Evolutionary conservation across 2,797 vertebrate genomes (phyloP).

Genomic region (Gouania willdenowi): DNA sequence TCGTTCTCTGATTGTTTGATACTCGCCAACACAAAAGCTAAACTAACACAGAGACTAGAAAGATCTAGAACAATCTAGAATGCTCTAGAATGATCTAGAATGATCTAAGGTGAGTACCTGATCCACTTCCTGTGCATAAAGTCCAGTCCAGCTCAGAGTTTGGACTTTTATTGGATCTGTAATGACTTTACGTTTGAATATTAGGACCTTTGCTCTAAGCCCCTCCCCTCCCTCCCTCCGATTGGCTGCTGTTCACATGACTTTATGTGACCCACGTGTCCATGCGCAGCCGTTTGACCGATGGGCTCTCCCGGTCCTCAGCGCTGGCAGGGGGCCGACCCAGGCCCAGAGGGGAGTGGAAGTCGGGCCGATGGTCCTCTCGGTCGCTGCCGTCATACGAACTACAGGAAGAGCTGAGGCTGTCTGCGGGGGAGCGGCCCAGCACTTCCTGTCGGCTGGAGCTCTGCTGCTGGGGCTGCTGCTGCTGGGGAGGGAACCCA

Average conservation of each 20-base stretch:
- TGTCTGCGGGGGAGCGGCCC: conserved; percentile 95
- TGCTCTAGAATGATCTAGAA: conserved; percentile 77
- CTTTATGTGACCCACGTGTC: conserved; percentile 98
- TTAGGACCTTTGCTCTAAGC: conserved; percentile 65
- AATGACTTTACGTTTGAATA: conserved; percentile 84
- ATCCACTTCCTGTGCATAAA: conserved; percentile 78
- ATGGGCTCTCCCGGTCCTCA: conserved; percentile 90
- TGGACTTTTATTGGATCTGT: conserved; percentile 70
- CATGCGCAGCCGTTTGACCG: conserved; percentile 97
- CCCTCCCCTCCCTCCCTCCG: conserved; percentile 41
- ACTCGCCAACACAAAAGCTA: conserved; percentile 78
- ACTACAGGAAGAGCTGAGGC: conserved; percentile 98
- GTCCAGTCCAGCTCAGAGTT: conserved; percentile 54
- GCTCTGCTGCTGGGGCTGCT: conserved; percentile 73
- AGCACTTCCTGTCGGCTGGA: conserved; percentile 85
- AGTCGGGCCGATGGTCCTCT: conserved; percentile 90
- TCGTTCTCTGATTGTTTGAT: conserved; percentile 71
- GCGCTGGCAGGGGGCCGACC: conserved; percentile 80
- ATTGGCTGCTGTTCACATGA: conserved; percentile 53
- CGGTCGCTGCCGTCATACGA: conserved; percentile 97
- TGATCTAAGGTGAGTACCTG: conserved; percentile 88
- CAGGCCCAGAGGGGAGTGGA: conserved; percentile 89
- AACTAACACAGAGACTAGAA: conserved; percentile 82
- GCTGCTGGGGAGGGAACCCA: conserved; percentile 84
- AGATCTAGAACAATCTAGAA: conserved; percentile 76